A percentile compares a stretch with the other conserved stretches of the same genome.
Conservation (phyloP, 2,888 invertebrate genomes). For the Acanthacorydalis orientalis region DNA sequence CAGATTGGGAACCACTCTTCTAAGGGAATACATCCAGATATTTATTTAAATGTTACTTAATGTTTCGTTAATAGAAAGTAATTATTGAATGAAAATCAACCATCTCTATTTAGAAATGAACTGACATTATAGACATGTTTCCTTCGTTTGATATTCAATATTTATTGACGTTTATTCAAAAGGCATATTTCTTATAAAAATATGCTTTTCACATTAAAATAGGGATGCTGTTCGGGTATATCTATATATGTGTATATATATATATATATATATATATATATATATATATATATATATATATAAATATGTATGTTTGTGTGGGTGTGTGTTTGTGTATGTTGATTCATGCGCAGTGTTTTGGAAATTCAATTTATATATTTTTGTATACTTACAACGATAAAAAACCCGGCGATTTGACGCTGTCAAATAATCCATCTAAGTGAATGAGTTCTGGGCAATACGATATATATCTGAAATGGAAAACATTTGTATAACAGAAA, state of each 20-base stretch:
- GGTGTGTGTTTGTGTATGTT: too few relatives aligned
- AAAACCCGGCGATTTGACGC: slow-evolving; percentile 32
- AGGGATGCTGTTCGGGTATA: too few relatives aligned
- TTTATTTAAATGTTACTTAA: too few relatives aligned
- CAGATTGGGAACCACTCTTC: too few relatives aligned
- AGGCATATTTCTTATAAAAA: slow-evolving; percentile 3
- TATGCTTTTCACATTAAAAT: background rate
- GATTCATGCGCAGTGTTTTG: slow-evolving; percentile 3
- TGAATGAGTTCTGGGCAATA: slow-evolving; percentile 44
- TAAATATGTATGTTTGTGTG: too few relatives aligned
- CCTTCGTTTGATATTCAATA: slow-evolving; percentile 1
- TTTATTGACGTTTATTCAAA: slow-evolving; percentile 2
- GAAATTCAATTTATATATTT: slow-evolving; percentile 15
- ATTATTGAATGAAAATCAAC: too few relatives aligned
- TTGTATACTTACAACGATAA: slow-evolving; percentile 41
- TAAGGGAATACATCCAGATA: too few relatives aligned
- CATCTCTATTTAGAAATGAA: too few relatives aligned
- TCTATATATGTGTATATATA: too few relatives aligned
- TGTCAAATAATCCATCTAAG: slow-evolving; percentile 31
- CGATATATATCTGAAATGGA: slow-evolving; percentile 43
- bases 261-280: too few relatives aligned
- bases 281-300: too few relatives aligned
- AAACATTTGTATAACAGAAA: background rate
- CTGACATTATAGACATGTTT: background rate
- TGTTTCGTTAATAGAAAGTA: too few relatives aligned